These are phyloP conservation scores for Cisticola juncidis DNA, from an alignment of 2,113 vertebrate genomes.

Conservation along the genomic window DNA sequence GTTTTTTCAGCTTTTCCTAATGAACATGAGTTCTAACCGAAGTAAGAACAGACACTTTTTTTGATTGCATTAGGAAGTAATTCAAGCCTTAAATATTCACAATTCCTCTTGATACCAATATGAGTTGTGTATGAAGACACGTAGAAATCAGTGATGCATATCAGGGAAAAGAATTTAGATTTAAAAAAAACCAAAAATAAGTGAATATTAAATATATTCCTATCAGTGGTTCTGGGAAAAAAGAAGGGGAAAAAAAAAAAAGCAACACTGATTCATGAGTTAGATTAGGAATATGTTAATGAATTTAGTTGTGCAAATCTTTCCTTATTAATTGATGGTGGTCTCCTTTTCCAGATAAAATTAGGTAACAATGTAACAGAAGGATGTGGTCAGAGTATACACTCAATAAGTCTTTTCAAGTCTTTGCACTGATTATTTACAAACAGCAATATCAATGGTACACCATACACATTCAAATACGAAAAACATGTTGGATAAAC, in stretches of 20 bases:
- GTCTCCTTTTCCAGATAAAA: not conserved
- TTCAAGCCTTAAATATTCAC: not conserved
- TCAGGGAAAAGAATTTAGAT: not conserved
- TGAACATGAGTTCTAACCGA: not conserved
- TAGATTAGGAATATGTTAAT: not conserved
- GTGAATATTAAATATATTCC: not conserved
- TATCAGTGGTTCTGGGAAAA: not conserved
- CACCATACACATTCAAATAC: not conserved
- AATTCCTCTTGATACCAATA: not conserved
- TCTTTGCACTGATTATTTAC: not conserved
- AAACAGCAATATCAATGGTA: not conserved
- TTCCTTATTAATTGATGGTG: not conserved
- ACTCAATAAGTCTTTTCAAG: not conserved
- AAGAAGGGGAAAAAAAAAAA: rapidly evolving
- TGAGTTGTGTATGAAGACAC: not conserved
- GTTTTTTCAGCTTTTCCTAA: not conserved
- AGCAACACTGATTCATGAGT: not conserved
- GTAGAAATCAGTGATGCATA: not conserved
- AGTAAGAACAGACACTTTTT: not conserved
- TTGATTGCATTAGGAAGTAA: not conserved
- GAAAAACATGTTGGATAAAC: not conserved
- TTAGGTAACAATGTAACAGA: not conserved
- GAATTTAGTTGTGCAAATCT: not conserved
- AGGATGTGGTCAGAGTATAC: not conserved
- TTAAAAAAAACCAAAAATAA: rapidly evolving